Conservation (phyloP, 2,888 invertebrate species). For the Seira sanloemensis region DNA sequence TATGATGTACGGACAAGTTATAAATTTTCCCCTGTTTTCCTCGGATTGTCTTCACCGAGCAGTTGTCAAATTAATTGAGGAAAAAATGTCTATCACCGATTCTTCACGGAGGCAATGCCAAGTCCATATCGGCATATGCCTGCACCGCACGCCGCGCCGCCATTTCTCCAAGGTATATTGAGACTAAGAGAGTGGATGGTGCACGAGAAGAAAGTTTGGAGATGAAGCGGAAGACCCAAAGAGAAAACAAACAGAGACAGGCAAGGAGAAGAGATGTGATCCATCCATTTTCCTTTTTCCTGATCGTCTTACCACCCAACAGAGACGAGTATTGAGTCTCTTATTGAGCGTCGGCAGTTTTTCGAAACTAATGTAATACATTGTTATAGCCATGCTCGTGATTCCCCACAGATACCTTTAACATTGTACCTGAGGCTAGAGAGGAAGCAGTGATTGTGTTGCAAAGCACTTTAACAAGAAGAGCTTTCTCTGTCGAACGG, state of each 20-base stretch:
- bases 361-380: slow-evolving; percentile 20
- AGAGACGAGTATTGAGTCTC: no score
- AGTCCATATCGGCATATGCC: no score
- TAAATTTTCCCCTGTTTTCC: no score
- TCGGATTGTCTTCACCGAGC: no score
- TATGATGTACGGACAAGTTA: no score
- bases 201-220: no score
- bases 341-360: not conserved
- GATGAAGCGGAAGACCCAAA: not conserved
- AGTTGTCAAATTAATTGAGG: no score
- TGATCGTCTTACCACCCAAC: slow-evolving; percentile 57
- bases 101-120: no score
- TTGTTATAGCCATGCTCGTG: not conserved
- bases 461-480: not conserved
- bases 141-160: no score
- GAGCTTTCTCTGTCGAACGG: not conserved
- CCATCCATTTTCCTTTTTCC: slow-evolving; percentile 72
- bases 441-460: slow-evolving; percentile 14
- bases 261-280: slow-evolving; percentile 51
- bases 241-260: not conserved
- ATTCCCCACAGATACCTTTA: not conserved
- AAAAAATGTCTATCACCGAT: no score
- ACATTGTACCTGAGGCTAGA: not conserved
- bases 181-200: no score
- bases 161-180: no score